Conservation (phyloP, 2,113 vertebrate species). For the Nymphicus hollandicus region DNA sequence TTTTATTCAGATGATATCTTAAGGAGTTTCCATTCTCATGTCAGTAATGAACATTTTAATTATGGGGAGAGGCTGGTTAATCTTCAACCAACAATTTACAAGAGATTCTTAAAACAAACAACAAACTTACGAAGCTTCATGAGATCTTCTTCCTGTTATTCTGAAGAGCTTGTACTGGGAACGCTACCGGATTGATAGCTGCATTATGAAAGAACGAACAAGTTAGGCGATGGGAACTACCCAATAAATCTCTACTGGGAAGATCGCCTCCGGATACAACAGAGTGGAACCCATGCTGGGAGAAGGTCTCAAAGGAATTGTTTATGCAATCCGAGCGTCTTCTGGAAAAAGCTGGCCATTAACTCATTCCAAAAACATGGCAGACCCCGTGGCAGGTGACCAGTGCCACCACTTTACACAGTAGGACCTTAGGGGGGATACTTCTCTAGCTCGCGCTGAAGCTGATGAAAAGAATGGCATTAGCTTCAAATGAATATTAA, state of each 20-base stretch:
- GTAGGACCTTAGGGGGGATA: accelerated
- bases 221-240: not conserved
- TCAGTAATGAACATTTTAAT: conserved; percentile 33
- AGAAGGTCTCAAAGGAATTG: not conserved
- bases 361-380: not conserved
- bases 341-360: not conserved
- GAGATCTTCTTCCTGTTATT: not conserved
- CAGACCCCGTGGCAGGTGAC: not conserved
- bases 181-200: not conserved
- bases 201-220: not conserved
- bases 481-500: not conserved
- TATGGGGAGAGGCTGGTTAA: conserved; percentile 23
- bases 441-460: accelerated
- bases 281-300: not conserved
- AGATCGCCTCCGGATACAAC: not conserved
- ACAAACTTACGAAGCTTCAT: not conserved
- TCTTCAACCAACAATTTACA: conserved; percentile 32
- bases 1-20: conserved; percentile 37
- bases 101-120: conserved; percentile 20
- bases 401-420: not conserved
- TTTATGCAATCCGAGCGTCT: not conserved
- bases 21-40: conserved; percentile 6
- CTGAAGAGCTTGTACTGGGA: not conserved
- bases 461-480: not conserved
- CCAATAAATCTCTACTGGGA: not conserved